Conservation (phyloP, 1,140 invertebrate genomes). For the Macrobrachium rosenbergii region DNA sequence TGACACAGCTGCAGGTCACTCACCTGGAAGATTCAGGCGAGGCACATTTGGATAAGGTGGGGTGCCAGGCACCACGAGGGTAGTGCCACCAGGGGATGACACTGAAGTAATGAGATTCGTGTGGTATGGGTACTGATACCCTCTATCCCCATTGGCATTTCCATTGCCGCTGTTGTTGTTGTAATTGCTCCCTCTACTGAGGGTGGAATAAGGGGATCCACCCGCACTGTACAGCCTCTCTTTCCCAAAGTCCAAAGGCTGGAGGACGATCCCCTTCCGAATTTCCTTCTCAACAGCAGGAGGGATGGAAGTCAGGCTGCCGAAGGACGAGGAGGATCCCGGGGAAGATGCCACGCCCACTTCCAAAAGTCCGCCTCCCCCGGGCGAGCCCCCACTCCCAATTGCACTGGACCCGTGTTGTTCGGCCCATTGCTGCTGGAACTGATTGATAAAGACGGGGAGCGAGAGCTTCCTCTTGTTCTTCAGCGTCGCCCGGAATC, state of each 20-base stretch:
- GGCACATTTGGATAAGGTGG: constrained; percentile 43
- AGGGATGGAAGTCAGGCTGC: constrained; percentile 52
- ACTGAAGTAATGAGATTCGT: constrained; percentile 51
- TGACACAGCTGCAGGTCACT: neutral
- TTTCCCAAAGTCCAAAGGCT: constrained; percentile 21
- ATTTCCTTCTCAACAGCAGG: constrained; percentile 43
- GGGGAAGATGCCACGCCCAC: neutral
- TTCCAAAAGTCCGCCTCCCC: constrained; percentile 1
- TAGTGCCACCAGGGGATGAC: constrained; percentile 52
- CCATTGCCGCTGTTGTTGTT: too few species aligned
- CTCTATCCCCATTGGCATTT: too few species aligned
- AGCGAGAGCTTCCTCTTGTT: constrained; percentile 64
- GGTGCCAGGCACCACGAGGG: constrained; percentile 38
- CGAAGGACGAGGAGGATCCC: constrained; percentile 30
- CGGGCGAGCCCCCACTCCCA: too few species aligned
- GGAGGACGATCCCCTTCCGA: constrained; percentile 26
- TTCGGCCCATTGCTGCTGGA: constrained; percentile 64
- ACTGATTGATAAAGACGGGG: constrained; percentile 65
- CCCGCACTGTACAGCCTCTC: constrained; percentile 26
- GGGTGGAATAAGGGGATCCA: constrained; percentile 30
- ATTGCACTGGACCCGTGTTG: constrained; percentile 15
- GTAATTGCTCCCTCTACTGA: neutral
- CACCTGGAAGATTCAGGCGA: constrained; percentile 45
- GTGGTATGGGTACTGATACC: constrained; percentile 1
- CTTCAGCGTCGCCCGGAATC: constrained; percentile 65